Percentiles rank a stretch among this genome's conserved stretches.
phyloP scores from a whole-genome alignment of 2,797 vertebrate species.

The Anisognathus igniventris region DNA sequence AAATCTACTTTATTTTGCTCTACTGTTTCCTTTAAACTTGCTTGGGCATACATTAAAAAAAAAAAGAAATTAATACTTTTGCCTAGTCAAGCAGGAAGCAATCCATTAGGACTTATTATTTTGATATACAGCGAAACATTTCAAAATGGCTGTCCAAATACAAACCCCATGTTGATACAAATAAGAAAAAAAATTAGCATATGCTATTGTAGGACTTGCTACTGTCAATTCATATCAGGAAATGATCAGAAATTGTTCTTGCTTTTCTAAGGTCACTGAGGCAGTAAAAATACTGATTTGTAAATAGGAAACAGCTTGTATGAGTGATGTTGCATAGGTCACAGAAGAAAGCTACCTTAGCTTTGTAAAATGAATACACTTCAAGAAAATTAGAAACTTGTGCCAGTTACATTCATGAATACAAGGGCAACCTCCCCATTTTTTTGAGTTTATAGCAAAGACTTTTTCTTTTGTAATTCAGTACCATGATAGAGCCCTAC shows the following conservation, averaged over 20 bases:
- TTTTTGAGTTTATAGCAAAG: background rate
- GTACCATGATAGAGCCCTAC: background rate
- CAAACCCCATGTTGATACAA: conserved; percentile 38
- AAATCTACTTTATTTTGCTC: background rate
- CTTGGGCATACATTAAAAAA: background rate
- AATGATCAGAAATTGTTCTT: conserved; percentile 16
- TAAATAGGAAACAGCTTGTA: background rate
- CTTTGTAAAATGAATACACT: background rate
- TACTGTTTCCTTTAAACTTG: background rate
- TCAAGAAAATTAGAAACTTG: background rate
- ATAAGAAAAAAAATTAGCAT: background rate
- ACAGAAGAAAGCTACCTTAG: background rate
- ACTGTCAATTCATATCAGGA: conserved; percentile 19
- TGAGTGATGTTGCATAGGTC: background rate
- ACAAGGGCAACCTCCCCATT: accelerated
- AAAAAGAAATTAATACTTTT: background rate
- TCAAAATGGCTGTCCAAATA: conserved; percentile 59
- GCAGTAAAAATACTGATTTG: conserved; percentile 6
- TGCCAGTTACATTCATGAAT: background rate
- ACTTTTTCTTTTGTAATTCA: background rate
- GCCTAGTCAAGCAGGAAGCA: conserved; percentile 32
- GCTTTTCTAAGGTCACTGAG: conserved; percentile 31
- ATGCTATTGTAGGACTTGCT: background rate
- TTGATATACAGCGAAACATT: conserved; percentile 18
- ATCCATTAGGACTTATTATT: conserved; percentile 45